Percentiles rank a stretch among this genome's conserved stretches.
phyloP scores from a whole-genome alignment of 2,888 invertebrate species.

The Pristionchus mayeri region DNA sequence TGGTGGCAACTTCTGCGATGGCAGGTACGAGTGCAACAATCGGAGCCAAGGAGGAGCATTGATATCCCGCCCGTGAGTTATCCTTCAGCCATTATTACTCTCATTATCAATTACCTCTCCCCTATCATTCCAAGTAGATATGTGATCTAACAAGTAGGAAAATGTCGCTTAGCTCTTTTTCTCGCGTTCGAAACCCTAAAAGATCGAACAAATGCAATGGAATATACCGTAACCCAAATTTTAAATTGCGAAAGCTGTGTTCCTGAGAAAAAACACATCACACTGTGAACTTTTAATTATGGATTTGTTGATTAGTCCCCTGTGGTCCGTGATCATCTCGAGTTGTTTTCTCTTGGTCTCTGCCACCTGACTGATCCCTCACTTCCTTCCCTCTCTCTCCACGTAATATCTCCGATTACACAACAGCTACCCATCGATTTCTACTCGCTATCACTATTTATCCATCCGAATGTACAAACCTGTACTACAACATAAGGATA shows the following conservation, averaged over 20 bases:
- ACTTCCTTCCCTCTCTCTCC: constrained; percentile 49
- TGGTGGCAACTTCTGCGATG: constrained; percentile 74
- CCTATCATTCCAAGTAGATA: no score
- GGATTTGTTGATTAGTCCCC: background rate
- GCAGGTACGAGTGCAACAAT: constrained; percentile 55
- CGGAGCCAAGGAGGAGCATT: constrained; percentile 61
- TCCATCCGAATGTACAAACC: background rate
- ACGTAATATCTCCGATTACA: background rate
- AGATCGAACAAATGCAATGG: no score
- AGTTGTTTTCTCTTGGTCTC: constrained; percentile 38
- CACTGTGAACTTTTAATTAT: background rate
- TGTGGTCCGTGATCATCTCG: background rate
- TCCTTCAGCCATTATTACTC: background rate
- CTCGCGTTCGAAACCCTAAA: no score
- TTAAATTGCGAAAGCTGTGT: background rate
- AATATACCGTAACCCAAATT: background rate
- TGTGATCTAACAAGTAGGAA: no score
- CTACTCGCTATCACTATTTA: constrained; percentile 25
- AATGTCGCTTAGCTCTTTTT: no score
- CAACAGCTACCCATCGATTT: background rate
- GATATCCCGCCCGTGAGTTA: background rate
- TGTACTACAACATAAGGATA: background rate
- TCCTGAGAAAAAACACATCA: no score
- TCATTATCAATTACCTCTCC: background rate
- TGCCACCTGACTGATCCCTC: constrained; percentile 45